Evolutionary conservation across 2,797 vertebrate genomes (phyloP), one percentile per base, ranked within the genome.

Genomic region (Sciurus carolinensis): DNA sequence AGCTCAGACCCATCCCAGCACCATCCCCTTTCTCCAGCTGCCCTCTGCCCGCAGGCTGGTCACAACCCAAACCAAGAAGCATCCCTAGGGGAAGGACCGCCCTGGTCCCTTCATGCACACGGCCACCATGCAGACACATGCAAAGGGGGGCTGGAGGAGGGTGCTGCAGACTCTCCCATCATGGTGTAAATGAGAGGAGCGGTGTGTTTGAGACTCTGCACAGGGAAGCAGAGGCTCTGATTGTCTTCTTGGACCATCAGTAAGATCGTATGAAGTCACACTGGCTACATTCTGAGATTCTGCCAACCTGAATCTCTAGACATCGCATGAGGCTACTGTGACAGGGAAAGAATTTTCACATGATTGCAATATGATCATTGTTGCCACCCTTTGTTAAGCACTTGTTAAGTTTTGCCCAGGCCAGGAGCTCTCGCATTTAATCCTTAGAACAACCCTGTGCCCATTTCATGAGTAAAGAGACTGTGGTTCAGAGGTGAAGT

Each of bases 21-120:
- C 39, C 44, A 44, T 28, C 67, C 22, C 24, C 57, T 69, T 59
- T 28, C 81, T 59, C 1, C 30, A 39, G 7, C 73, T 1, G 67
- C 92, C 89, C 94, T 97, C 75, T 9, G 39, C 54, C 95, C 67
- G 44, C 52, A 76, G 44, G 64, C 62, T 62, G 20, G 33, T 57
- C 73, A 75, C 66, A 80, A 59, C 54, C 84, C 67, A 84, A 90
- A 79, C 73, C 15, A 30, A 42, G 79, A 44, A 52, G 30, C 59
- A 80, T 89, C 72, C 95, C 14, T 26, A 77, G 71, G 79, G 89
- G 90, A 94, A 75, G 9, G 75, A 57, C 62, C 3, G 3, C 33
- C 33, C 2, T 8, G 81, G 28, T 91, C 50, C 66, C 3, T 0
- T 1, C 57, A 47, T 12, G 72, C 82, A 66, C 1, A 1, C n/a